Percentiles rank a stretch among this genome's conserved stretches.
These are phyloP conservation scores for Semnopithecus entellus DNA, from an alignment of 2,113 vertebrate species.

Conservation along the genomic window DNA sequence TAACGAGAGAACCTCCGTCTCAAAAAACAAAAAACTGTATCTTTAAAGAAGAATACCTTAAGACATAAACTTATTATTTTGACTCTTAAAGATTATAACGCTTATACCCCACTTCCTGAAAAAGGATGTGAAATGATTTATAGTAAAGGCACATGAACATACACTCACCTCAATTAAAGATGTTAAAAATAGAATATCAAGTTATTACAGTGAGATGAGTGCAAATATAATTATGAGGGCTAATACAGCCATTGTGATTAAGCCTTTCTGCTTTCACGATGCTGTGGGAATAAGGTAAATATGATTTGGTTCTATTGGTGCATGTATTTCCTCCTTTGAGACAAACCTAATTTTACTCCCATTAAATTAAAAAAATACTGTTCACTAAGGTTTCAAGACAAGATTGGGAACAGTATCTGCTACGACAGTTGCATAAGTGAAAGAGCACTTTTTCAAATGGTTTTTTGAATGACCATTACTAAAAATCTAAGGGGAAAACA, in stretches of 20 bases:
- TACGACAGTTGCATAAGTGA: not conserved
- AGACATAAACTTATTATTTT: not conserved
- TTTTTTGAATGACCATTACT: not conserved
- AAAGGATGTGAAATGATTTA: not conserved
- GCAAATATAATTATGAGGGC: not conserved
- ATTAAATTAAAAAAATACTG: slow-evolving; percentile 7
- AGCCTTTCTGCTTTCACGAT: not conserved
- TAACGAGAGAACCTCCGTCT: no score
- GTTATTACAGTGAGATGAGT: not conserved
- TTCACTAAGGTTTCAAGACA: not conserved
- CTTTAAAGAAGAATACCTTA: not conserved
- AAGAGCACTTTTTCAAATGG: slow-evolving; percentile 1
- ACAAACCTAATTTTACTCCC: not conserved
- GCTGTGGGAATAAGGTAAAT: not conserved
- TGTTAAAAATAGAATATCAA: not conserved
- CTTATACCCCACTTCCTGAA: not conserved
- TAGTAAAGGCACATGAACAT: not conserved
- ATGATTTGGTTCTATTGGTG: not conserved
- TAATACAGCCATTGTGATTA: not conserved
- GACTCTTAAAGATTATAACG: not conserved
- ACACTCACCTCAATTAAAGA: not conserved
- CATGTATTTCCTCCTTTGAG: not conserved
- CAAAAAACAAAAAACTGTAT: not conserved
- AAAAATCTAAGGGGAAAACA: not conserved
- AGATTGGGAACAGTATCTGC: not conserved